Evolutionary conservation across 1,140 invertebrate species (phyloP).

Genomic region (Rhopalosiphum maidis): DNA sequence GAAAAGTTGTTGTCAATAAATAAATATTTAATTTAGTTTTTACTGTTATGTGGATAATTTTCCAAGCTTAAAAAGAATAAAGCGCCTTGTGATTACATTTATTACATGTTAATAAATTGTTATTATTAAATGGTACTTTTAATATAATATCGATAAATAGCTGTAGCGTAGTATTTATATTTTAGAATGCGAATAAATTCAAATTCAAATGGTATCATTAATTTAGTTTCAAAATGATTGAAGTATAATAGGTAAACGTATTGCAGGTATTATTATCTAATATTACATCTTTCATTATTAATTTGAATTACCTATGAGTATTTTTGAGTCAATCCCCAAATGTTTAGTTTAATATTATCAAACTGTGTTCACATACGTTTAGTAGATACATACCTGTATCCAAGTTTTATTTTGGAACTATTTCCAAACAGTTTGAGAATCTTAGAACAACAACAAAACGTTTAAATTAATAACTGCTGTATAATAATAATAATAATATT

Average conservation of each 20-base stretch:
- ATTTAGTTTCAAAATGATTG: neutral
- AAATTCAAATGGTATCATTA: neutral
- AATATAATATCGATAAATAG: too few relatives aligned
- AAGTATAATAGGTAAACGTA: neutral
- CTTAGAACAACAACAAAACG: neutral
- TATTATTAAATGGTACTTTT: too few relatives aligned
- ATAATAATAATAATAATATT: neutral
- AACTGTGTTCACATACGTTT: neutral
- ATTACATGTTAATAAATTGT: neutral
- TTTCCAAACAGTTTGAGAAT: neutral
- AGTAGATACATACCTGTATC: neutral
- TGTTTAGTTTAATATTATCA: neutral
- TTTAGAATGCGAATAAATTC: too few relatives aligned
- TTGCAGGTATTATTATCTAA: neutral
- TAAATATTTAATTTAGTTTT: constrained; percentile 8
- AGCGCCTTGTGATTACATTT: neutral
- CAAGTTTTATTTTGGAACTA: neutral
- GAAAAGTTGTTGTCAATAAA: neutral
- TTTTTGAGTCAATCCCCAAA: neutral
- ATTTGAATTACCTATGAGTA: neutral
- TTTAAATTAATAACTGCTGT: neutral
- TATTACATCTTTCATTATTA: neutral
- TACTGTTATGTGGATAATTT: neutral
- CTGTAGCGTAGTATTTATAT: too few relatives aligned
- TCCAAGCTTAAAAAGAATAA: neutral